These are phyloP conservation scores for Steatornis caripensis DNA, from an alignment of 2,113 vertebrate genomes.

Conservation along the genomic window DNA sequence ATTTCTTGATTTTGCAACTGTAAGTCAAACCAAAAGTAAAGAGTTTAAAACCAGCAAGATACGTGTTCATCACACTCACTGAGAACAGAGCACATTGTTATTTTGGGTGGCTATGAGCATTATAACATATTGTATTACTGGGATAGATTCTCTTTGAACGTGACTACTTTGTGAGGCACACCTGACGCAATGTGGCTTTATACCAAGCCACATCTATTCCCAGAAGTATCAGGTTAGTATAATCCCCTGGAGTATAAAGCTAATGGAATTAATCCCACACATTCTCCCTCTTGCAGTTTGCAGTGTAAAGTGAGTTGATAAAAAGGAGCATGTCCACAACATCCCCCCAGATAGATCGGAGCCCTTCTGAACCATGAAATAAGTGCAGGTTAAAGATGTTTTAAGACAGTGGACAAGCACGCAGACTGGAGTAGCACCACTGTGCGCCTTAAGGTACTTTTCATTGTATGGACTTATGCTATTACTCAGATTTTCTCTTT, in stretches of 20 bases:
- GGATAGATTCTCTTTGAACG: neutral
- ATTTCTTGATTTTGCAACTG: neutral
- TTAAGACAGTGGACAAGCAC: neutral
- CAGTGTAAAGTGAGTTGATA: neutral
- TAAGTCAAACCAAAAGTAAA: neutral
- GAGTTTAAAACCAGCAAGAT: neutral
- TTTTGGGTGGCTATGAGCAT: neutral
- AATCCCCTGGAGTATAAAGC: neutral
- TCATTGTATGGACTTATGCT: accelerated
- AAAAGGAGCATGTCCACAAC: neutral
- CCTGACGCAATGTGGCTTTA: neutral
- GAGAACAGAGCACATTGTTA: accelerated
- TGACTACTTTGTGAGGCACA: neutral
- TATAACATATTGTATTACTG: neutral
- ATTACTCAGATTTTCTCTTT: neutral
- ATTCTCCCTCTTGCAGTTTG: neutral
- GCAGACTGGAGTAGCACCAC: neutral
- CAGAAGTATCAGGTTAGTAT: neutral
- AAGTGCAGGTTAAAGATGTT: neutral
- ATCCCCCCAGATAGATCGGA: neutral
- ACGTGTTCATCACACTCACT: neutral
- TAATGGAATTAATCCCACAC: neutral
- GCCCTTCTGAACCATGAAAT: neutral
- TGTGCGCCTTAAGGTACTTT: neutral
- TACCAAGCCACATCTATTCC: neutral